Percentiles rank a stretch among this genome's conserved stretches.
Conservation (phyloP, 2,888 invertebrate genomes). For the Macroteleia sp. region DNA sequence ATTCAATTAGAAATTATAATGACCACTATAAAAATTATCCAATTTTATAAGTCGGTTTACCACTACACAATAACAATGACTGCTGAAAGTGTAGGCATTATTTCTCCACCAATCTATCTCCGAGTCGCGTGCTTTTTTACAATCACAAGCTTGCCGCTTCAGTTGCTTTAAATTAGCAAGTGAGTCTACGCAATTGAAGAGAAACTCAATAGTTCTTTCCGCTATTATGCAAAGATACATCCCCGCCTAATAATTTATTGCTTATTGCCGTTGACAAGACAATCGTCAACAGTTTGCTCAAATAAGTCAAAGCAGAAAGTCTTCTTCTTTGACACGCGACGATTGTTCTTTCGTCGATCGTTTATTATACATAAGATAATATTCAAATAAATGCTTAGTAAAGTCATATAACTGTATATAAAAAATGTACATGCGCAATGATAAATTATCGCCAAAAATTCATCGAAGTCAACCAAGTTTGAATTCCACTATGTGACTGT, state of each 20-base stretch:
- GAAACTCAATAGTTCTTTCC: conserved; percentile 80
- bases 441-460: no score
- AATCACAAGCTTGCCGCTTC: conserved; percentile 77
- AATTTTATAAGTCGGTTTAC: conserved; percentile 10
- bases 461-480: no score
- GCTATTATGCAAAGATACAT: conserved; percentile 80
- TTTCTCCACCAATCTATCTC: conserved; percentile 46
- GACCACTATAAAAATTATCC: conserved; percentile 17
- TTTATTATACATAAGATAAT: no score
- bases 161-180: conserved; percentile 80
- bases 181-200: conserved; percentile 77
- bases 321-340: not conserved
- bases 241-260: conserved; percentile 73
- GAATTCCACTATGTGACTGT: conserved; percentile 12
- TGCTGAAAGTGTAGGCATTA: conserved; percentile 38
- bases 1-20: no score
- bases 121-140: conserved; percentile 49
- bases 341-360: no score
- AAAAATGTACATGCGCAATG: no score
- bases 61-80: conserved; percentile 11
- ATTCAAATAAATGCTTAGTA: no score
- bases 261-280: conserved; percentile 70
- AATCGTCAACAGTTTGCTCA: conserved; percentile 68
- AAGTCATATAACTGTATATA: no score
- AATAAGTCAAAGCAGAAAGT: conserved; percentile 53